Evolutionary conservation across 2,113 vertebrate species (phyloP), one percentile per base, ranked within the genome.

Genomic region (Perccottus glenii): DNA sequence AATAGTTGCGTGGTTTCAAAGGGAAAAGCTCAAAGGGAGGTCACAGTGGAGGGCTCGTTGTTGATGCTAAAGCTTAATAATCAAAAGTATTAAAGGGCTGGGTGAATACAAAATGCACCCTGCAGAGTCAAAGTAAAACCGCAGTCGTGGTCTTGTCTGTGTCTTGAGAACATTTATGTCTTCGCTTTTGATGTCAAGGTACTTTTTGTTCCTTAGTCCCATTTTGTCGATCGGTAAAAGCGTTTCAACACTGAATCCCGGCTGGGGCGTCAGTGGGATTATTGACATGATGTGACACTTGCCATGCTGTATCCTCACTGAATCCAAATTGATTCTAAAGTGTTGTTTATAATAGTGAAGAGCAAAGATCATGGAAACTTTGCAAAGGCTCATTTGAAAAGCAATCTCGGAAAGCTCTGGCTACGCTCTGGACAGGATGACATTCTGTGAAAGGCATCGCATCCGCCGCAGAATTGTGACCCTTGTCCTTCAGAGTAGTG

Each of bases 41-140:
- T 52, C 74, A 64, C 66, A 1, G 47, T 27, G 76, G 69, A 64
- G 33, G 27, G 12, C 43, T 19, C 15, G 0, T 62, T 49, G 58
- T 71, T 69, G 67, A 75, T 70, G 60, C 33, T 69, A 66, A 38
- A 83, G 62, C 52, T 12, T 61, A 45, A 61, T 61, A 73, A 78
- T 82, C 64, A 73, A 82, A 74, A 62, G 64, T 2, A 16, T 67
- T 70, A 38, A 12, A 65, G 62, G 67, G 1, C 9, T 11, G n/a
- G 64, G 49, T 69, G 45, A 71, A 35, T 67, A 61, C 59, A 53
- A 40, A 67, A 72, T 48, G 57, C 10, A 64, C 55, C 64, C 56
- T 16, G 48, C 33, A 1, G 67, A 75, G 52, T 70, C 47, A 19
- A 33, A 46, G 15, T 32, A 15, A 57, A 64, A 46, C 57, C 46